A percentile compares a stretch with the other conserved stretches of the same genome.
Conservation (phyloP, 2,888 invertebrate species). For the Lasiommata megera region DNA sequence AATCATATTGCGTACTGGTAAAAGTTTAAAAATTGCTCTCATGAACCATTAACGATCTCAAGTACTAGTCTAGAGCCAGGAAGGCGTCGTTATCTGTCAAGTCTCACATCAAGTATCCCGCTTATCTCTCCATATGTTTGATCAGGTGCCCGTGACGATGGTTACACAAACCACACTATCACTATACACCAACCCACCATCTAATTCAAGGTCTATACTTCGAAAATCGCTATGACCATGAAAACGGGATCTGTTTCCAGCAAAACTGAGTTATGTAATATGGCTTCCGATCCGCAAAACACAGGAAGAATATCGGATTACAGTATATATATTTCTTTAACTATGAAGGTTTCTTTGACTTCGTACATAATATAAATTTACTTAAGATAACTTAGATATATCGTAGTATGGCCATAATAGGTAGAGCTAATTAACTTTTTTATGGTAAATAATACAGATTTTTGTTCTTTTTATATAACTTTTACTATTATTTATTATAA, state of each 20-base stretch:
- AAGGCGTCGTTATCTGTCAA: conserved; percentile 65
- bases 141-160: conserved; percentile 70
- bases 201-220: conserved; percentile 58
- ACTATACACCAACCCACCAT: conserved; percentile 33
- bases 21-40: conserved; percentile 36
- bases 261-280: conserved; percentile 51
- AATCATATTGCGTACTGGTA: not conserved
- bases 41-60: conserved; percentile 37
- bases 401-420: no score
- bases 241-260: conserved; percentile 46
- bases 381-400: no score
- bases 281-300: conserved; percentile 42
- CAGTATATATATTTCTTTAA: conserved; percentile 2
- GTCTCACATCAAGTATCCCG: conserved; percentile 74
- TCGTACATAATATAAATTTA: not conserved
- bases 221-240: conserved; percentile 69
- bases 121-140: conserved; percentile 76
- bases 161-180: conserved; percentile 53
- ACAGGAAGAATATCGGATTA: conserved; percentile 12
- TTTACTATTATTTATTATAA: no score
- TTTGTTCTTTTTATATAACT: no score
- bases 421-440: no score
- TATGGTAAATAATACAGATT: no score
- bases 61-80: conserved; percentile 57
- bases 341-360: not conserved